Conservation (phyloP, 2,888 invertebrate genomes). For the Dasypogon diadema region DNA sequence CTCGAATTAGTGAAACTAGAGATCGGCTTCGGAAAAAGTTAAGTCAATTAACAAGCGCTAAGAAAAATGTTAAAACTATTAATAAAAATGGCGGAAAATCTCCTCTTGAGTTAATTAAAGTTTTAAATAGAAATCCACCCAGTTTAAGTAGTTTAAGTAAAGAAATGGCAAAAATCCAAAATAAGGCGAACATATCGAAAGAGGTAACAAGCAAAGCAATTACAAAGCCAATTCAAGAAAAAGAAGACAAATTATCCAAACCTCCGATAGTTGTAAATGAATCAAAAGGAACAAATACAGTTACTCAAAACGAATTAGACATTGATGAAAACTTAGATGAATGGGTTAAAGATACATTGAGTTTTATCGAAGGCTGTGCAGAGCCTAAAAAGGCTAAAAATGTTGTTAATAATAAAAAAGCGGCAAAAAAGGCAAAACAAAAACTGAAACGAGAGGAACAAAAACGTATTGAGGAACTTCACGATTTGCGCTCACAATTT, state of each 20-base stretch:
- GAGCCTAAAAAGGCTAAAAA: conserved; percentile 57
- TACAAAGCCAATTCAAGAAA: conserved; percentile 20
- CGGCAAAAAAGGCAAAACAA: conserved; percentile 68
- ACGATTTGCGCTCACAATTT: conserved; percentile 65
- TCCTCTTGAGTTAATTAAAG: conserved; percentile 35
- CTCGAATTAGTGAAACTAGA: conserved; percentile 67
- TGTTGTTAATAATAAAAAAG: conserved; percentile 65
- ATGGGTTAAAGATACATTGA: conserved; percentile 67
- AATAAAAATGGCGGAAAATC: conserved; percentile 48
- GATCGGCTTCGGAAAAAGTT: conserved; percentile 67
- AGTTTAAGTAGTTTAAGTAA: conserved; percentile 48
- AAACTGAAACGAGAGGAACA: conserved; percentile 67
- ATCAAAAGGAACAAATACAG: background rate
- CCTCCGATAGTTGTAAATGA: background rate
- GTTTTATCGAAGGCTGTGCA: conserved; percentile 65
- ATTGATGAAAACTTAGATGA: conserved; percentile 60
- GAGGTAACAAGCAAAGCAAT: background rate
- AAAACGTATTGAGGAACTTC: conserved; percentile 65
- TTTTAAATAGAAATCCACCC: conserved; percentile 48
- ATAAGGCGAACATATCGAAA: conserved; percentile 6
- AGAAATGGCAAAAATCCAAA: conserved; percentile 39
- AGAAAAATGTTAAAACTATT: conserved; percentile 62
- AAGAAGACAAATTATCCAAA: conserved; percentile 27
- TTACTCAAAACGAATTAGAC: background rate
- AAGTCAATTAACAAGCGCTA: conserved; percentile 64